Evolutionary conservation across 2,113 vertebrate genomes (phyloP).

Genomic region (Aspidoscelis tigris): DNA sequence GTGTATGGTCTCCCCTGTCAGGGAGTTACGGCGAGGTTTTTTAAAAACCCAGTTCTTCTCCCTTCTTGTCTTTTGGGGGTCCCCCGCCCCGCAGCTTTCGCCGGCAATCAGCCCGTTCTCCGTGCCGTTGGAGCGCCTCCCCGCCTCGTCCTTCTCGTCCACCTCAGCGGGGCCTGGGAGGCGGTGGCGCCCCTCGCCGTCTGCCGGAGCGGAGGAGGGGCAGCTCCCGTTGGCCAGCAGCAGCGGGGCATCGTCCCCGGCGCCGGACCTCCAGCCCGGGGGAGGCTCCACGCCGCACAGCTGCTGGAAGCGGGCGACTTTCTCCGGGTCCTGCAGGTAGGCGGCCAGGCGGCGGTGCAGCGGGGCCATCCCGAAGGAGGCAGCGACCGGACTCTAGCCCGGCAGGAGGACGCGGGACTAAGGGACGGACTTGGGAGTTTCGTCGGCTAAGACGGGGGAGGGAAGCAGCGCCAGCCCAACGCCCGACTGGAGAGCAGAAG

Average conservation of each 20-base stretch:
- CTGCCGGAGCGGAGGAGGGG: not conserved
- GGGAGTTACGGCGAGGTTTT: constrained; percentile 87
- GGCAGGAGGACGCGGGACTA: not conserved
- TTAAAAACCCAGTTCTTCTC: constrained; percentile 34
- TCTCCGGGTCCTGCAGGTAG: constrained; percentile 84
- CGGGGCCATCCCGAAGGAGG: constrained; percentile 63
- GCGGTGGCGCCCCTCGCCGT: constrained; percentile 21
- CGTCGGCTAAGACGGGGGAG: not conserved
- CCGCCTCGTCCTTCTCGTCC: not conserved
- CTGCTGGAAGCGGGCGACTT: constrained; percentile 90
- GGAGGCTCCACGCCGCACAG: constrained; percentile 85
- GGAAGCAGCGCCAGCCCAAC: not conserved
- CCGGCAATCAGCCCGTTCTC: constrained; percentile 71
- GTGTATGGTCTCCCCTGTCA: constrained; percentile 82
- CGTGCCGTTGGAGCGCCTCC: constrained; percentile 50
- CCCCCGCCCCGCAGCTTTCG: constrained; percentile 39
- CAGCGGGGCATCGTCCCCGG: constrained; percentile 22
- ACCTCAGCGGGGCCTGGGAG: not conserved
- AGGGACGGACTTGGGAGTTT: not conserved
- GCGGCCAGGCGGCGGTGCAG: constrained; percentile 53
- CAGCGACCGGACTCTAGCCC: not conserved
- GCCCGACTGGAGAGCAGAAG: not conserved
- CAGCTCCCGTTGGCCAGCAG: constrained; percentile 62
- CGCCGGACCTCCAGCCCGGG: constrained; percentile 43
- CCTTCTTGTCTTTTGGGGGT: not conserved